Base-by-base conservation (phyloP, 1,140 invertebrate genomes). In the Euglossa dilemma region DNA sequence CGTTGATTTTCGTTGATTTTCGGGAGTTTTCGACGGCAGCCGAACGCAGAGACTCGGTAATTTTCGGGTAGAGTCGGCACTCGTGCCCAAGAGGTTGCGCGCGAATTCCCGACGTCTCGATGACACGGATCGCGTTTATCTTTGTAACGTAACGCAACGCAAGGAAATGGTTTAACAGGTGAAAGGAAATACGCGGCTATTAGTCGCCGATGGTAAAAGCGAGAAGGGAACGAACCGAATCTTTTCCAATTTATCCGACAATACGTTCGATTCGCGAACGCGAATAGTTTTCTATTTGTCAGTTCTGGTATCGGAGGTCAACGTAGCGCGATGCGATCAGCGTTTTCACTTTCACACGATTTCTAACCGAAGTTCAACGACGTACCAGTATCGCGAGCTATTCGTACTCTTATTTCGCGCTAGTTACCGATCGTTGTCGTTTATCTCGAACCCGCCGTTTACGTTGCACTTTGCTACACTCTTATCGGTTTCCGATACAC, bases 321-420 rank as follows among this genome's bases (percentile, higher is more conserved):
- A n/a, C n/a, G 18, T 18, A 14, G 43, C 75, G 14, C 66, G 57
- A 78, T 64, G 75, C 54, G 47, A 79, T 79, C 54, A 8, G 6
- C 75, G 85, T 91, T 92, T 92, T 93, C 92, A 92, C 92, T 92
- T 92, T 93, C 92, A 87, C 91, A 89, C 91, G 92, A 92, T 93
- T 93, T 93, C 92, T 90, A 91, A 18, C 36, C 71, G 71, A 88
- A 86, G 84, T 86, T 88, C 84, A 84, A 87, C 72, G 75, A 59
- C 71, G 64, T 54, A 18, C 12, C 12, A 16, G 14, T 0, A 59
- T 72, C 52, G 56, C 59, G n/a, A 43, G 25, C 45, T 50, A 57
- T 72, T 18, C 66, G 52, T 50, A 28, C 16, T 64, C 28, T 20
- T 14, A 0, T 61, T 43, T 18, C 47, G 4, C 36, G 36, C 36